Base-by-base conservation (phyloP, 2,888 invertebrate genomes). In the Melanophora roralis region DNA sequence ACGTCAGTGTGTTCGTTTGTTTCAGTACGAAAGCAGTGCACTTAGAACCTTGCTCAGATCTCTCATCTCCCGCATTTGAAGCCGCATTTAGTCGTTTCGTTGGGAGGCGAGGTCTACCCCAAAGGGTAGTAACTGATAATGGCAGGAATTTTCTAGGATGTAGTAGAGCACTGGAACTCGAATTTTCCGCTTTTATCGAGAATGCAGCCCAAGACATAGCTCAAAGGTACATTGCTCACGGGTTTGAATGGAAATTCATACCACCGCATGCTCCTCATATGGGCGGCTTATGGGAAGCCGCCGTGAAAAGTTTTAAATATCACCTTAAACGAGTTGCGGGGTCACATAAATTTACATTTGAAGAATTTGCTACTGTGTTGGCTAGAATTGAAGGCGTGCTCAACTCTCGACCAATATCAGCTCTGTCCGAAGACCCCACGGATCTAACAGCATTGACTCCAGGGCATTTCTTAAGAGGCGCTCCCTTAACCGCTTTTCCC, bases 131-230 rank as follows among this genome's bases (percentile, higher is more conserved):
- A n/a, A 68, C 65, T 1, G 75, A 79, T 57, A 79, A 82, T 34
- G 77, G 79, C 5, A 78, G 68, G 27, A 78, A 78, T 9, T 79
- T 82, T 43, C 40, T 81, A 0, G 78, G 79, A 6, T 64, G 74
- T 4, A 77, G 69, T 6, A 62, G 67, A 32, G 40, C 11, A 59
- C 27, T 75, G 14, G 23, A 51, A n/a, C 11, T 14, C 32, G 43
- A 81, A 32, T 77, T 74, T 57, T 21, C 36, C 5, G 9, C 12
- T 34, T 32, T 65, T 16, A 38, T 82, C 2, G 65, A 69, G 21
- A 53, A 53, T 0, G 65, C 62, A 16, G 38, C 73, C 0, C 38
- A 40, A 0, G 16, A 9, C 0, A 49, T 73, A 34, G 16, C 57
- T 14, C 45, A 57, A 14, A 67, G 45, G 45, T 67, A 67, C n/a